Conservation (phyloP, 2,797 vertebrate genomes). For the Eptatretus atami region DNA sequence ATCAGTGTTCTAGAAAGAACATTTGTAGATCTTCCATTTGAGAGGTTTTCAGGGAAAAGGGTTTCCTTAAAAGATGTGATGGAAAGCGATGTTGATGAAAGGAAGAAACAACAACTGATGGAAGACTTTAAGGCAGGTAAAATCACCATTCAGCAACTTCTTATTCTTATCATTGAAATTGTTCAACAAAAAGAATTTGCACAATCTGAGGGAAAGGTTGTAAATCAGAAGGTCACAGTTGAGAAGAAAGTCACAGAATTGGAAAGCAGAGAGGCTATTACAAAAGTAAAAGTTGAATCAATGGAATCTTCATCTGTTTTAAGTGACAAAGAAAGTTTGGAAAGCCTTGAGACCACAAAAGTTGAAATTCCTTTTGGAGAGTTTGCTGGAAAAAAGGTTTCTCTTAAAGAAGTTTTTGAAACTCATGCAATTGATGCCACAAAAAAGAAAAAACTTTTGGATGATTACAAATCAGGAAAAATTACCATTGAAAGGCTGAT, state of each 20-base stretch:
- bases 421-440: conserved; percentile 4
- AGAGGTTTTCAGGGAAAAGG: conserved; percentile 16
- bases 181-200: neutral
- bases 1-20: neutral
- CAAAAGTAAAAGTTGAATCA: too few relatives aligned
- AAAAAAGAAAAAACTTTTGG: conserved; percentile 4
- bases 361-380: conserved; percentile 1
- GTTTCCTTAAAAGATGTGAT: conserved; percentile 47
- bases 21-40: conserved; percentile 1
- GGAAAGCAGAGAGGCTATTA: too few relatives aligned
- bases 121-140: conserved; percentile 18
- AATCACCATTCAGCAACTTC: conserved; percentile 13
- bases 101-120: conserved; percentile 23
- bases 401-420: conserved; percentile 5
- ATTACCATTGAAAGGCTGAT: conserved; percentile 2
- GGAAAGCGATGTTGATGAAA: conserved; percentile 43
- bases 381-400: conserved; percentile 5
- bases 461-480: conserved; percentile 5
- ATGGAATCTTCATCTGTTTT: too few relatives aligned
- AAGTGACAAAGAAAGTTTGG: neutral
- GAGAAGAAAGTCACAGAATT: too few relatives aligned
- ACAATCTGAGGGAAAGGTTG: neutral
- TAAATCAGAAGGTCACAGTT: neutral
- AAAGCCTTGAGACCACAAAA: neutral
- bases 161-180: conserved; percentile 7